A percentile compares a stretch with the other conserved stretches of the same genome.
These are phyloP conservation scores for Garra rufa DNA, from an alignment of 2,113 vertebrate genomes.

Conservation along the genomic window DNA sequence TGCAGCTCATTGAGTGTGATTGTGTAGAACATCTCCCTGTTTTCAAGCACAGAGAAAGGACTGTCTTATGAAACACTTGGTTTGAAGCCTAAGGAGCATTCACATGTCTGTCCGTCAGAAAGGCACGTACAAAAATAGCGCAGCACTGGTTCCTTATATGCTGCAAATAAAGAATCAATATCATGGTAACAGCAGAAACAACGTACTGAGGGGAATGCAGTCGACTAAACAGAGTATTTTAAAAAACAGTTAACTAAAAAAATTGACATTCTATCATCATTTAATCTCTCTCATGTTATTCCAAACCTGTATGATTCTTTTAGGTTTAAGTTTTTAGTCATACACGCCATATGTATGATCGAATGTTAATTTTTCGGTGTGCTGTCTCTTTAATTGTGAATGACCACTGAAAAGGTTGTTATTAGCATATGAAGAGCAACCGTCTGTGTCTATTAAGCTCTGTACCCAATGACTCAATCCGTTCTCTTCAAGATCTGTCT, in stretches of 20 bases:
- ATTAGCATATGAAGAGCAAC: constrained; percentile 41
- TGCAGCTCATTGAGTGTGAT: constrained; percentile 13
- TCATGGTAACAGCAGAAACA: not conserved
- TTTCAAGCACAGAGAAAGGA: constrained; percentile 20
- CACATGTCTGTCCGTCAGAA: constrained; percentile 11
- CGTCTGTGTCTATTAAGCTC: constrained; percentile 34
- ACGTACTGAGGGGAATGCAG: not conserved
- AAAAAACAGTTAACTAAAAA: not conserved
- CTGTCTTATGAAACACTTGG: constrained; percentile 13
- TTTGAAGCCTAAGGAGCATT: constrained; percentile 28
- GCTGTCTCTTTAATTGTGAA: constrained; percentile 19
- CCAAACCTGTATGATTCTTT: not conserved
- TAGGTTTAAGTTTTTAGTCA: not conserved
- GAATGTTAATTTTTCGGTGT: not conserved
- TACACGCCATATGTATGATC: not conserved
- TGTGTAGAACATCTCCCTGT: constrained; percentile 24
- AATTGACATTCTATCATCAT: not conserved
- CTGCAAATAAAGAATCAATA: constrained; percentile 24
- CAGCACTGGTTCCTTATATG: constrained; percentile 19
- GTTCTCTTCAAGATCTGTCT: constrained; percentile 40
- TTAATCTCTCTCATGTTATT: not conserved
- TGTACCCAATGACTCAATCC: constrained; percentile 41
- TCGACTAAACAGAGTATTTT: not conserved
- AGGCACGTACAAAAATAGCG: constrained; percentile 22
- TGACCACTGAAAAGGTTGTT: constrained; percentile 32